phyloP scores from a whole-genome alignment of 2,113 vertebrate genomes.

The Pterocles orientalis region DNA sequence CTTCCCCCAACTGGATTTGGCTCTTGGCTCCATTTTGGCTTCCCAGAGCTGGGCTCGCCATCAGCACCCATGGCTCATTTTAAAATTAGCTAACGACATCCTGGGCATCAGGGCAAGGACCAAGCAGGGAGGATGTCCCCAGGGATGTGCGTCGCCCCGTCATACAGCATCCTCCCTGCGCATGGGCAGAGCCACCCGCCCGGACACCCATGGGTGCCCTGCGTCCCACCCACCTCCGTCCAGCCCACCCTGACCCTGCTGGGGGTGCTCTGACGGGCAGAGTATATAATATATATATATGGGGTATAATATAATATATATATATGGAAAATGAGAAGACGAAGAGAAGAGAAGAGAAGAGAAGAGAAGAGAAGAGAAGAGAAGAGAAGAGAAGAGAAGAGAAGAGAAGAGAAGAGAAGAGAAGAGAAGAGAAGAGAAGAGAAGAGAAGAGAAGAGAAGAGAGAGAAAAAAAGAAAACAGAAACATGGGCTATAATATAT shows the following conservation, averaged over 20 bases:
- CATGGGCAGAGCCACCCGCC: not conserved
- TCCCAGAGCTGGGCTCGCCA: accelerated
- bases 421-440: too few relatives aligned
- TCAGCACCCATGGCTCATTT: not conserved
- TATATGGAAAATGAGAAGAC: too few relatives aligned
- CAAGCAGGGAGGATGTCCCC: not conserved
- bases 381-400: too few relatives aligned
- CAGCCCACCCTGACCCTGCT: not conserved
- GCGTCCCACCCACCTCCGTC: not conserved
- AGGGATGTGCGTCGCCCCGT: not conserved
- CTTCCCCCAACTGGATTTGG: not conserved
- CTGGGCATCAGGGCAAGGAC: accelerated
- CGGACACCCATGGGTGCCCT: not conserved
- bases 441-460: too few relatives aligned
- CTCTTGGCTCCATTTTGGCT: not conserved
- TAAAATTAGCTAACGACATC: not conserved
- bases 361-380: too few relatives aligned
- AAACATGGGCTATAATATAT: too few relatives aligned
- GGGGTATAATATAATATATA: too few relatives aligned
- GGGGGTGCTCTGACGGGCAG: accelerated
- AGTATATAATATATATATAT: not conserved
- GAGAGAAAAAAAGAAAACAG: too few relatives aligned
- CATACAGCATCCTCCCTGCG: not conserved
- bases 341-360: too few relatives aligned
- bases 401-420: too few relatives aligned